Evolutionary conservation across 30 jellyfish, hydroid and myxozoan species (phyloP).

Genomic region (Aurelia sp.): DNA sequence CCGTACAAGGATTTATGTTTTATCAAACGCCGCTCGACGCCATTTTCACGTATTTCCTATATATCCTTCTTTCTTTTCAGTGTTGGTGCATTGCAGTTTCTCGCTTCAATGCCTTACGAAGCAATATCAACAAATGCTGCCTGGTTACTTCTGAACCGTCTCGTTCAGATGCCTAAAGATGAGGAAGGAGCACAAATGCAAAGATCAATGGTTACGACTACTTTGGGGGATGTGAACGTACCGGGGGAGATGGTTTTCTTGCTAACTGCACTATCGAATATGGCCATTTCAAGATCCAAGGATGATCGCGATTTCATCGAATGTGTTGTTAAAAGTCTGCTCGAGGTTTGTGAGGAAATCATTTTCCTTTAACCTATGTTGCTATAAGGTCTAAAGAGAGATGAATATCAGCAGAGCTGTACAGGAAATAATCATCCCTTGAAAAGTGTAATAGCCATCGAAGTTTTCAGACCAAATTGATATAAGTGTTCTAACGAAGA

Average conservation of each 20-base stretch:
- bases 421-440: no score
- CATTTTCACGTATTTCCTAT: no score
- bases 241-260: conserved; percentile 87
- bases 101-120: conserved; percentile 95
- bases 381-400: no score
- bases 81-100: conserved; percentile 89
- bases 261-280: conserved; percentile 80
- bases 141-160: conserved; percentile 68
- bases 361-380: no score
- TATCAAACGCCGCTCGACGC: no score
- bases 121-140: conserved; percentile 92
- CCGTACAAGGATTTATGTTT: no score
- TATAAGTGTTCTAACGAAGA: no score
- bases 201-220: background rate
- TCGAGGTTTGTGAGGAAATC: conserved; percentile 62
- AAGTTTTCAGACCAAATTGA: no score
- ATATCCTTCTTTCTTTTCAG: conserved; percentile 15
- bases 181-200: background rate
- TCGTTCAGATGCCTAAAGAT: conserved; percentile 16
- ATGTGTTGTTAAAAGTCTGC: conserved; percentile 37
- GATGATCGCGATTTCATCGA: conserved; percentile 81
- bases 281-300: conserved; percentile 83
- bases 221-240: conserved; percentile 31
- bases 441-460: no score
- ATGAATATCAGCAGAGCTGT: no score